Conservation (phyloP, 1,140 invertebrate genomes). For the Teleopsis dalmanni region DNA sequence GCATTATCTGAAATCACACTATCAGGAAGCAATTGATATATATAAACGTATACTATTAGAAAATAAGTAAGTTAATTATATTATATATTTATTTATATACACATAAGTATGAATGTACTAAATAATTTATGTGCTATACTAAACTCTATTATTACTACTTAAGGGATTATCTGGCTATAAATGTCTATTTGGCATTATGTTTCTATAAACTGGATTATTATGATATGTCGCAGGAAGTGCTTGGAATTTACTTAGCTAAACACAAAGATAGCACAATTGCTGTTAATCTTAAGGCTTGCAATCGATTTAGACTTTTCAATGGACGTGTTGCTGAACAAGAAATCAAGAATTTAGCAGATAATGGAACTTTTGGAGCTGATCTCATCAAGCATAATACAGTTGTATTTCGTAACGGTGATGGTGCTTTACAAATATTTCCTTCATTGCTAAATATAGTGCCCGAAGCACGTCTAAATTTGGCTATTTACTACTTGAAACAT, state of each 20-base stretch:
- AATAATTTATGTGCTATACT: not conserved
- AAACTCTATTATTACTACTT: not conserved
- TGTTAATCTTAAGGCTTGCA: slow-evolving; percentile 83
- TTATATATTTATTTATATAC: not conserved
- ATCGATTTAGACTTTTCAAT: slow-evolving; percentile 76
- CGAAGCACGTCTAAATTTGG: slow-evolving; percentile 92
- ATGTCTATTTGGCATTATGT: slow-evolving; percentile 95
- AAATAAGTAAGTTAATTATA: slow-evolving; percentile 63
- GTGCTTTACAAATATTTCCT: slow-evolving; percentile 84
- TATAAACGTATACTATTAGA: slow-evolving; percentile 92
- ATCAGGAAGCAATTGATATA: slow-evolving; percentile 98
- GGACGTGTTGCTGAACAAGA: slow-evolving; percentile 87
- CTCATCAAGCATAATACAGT: slow-evolving; percentile 93
- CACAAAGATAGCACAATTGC: slow-evolving; percentile 91
- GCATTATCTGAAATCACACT: slow-evolving; percentile 91
- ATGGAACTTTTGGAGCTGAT: slow-evolving; percentile 85
- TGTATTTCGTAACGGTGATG: slow-evolving; percentile 91
- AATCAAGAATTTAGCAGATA: slow-evolving; percentile 70
- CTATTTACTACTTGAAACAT: slow-evolving; percentile 89
- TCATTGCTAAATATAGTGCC: slow-evolving; percentile 90
- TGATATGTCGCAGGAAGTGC: slow-evolving; percentile 87
- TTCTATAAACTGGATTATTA: slow-evolving; percentile 96
- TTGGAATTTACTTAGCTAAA: slow-evolving; percentile 87
- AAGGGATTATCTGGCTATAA: slow-evolving; percentile 86
- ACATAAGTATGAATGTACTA: not conserved